Evolutionary conservation across 1,140 invertebrate genomes (phyloP), one percentile per base, ranked within the genome.

Genomic region (Portunus trituberculatus): DNA sequence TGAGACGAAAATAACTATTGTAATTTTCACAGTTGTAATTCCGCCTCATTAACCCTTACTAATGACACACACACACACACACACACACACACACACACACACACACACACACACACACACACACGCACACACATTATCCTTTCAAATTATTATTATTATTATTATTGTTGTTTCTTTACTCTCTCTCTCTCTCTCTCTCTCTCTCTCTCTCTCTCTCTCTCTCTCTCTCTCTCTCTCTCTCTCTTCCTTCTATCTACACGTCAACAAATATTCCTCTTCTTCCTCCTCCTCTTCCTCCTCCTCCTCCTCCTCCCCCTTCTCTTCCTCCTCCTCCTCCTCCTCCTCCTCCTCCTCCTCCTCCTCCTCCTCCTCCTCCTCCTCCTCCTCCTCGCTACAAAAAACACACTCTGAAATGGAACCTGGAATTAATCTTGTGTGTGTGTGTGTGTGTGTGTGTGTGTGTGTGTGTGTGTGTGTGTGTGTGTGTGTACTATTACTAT

Each of bases 401-500:
- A 39, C 39, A 6, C 39, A 39, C 39, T 2, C 39, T 6, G 39
- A 6, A 39, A 39, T 39, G 6, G 39, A 1, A 39, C 39, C 39
- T n/a, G 83, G 29, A 31, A 86, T 86, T n/a, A 86, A 31, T 28
- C 32, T 86, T 20, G 32, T n/a, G 0, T n/a, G 8, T 86, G 16
- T 25, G 32, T 86, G 83, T 14, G 16, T 25, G 83, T 86, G 20
- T 86, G 83, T 86, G 1, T 86, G 14, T 86, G 32, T 86, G 14
- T 86, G 32, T 86, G 14, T 86, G 45, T 39, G 45, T 90, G 45
- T 39, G 45, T 90, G 32, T 89, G 32, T 89, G 28, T 89, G 32
- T 89, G 32, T 89, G 32, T 89, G 32, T 89, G 32, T 89, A 59
- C 52, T 59, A 59, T 10, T 59, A 59, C 52, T 59, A 59, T 20